Percentiles rank a stretch among this genome's conserved stretches.
These are phyloP conservation scores for Epinephelus coioides DNA, from an alignment of 2,797 vertebrate genomes.

Conservation along the genomic window DNA sequence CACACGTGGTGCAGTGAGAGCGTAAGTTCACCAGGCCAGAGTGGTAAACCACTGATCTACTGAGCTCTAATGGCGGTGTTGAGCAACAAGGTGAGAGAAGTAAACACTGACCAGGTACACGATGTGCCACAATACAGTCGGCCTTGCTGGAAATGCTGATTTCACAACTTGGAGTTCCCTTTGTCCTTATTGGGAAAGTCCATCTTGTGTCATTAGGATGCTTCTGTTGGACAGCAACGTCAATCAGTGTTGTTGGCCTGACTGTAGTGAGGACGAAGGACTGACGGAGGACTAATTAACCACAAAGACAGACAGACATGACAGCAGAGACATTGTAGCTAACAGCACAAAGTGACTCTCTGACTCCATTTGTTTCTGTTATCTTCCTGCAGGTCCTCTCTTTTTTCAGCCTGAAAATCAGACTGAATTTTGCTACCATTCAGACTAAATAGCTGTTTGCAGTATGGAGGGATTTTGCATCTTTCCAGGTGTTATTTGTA, in stretches of 20 bases:
- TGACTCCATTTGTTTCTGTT: background rate
- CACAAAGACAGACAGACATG: background rate
- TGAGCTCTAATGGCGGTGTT: constrained; percentile 45
- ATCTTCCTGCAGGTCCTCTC: background rate
- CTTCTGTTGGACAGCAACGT: constrained; percentile 44
- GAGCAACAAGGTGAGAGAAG: constrained; percentile 25
- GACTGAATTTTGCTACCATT: background rate
- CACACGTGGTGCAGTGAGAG: background rate
- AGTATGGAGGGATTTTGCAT: background rate
- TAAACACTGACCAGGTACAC: constrained; percentile 63
- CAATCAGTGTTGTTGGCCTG: background rate
- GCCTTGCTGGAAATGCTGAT: constrained; percentile 24
- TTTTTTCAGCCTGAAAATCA: background rate
- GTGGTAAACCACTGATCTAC: constrained; percentile 31
- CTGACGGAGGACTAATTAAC: background rate
- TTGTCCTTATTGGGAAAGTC: background rate
- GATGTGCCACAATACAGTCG: background rate
- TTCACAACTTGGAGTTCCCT: constrained; percentile 45
- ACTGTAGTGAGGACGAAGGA: background rate
- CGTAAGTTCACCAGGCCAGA: constrained; percentile 3
- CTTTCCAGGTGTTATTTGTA: background rate
- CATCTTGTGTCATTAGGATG: constrained; percentile 23
- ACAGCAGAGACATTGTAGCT: too few species aligned
- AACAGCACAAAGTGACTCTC: too few species aligned
- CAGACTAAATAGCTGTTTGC: background rate